Evolutionary conservation across 1,140 invertebrate genomes (phyloP), one percentile per base, ranked within the genome.

Genomic region (Anadara kagoshimensis): DNA sequence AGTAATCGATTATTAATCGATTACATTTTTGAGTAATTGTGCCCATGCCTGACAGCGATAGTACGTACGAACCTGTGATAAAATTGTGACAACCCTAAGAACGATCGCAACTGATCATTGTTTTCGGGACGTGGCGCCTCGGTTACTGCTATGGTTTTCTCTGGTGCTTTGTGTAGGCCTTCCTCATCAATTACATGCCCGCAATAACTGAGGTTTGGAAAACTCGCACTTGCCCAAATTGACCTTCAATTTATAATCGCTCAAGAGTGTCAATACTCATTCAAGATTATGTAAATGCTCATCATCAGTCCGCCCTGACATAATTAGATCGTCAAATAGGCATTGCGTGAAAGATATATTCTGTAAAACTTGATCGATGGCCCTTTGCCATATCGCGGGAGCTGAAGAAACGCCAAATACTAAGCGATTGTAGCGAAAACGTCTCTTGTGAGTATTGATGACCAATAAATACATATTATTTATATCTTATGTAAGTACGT

Each of bases 361-460:
- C 47, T 62, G 43, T 11, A 91, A n/a, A 10, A 78, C 61, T 69
- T 83, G 65, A 51, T 90, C 87, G 20, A 92, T 89, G 24, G 87
- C 80, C 63, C 84, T 47, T 73, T 92, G 88, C 73, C 91, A 92
- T 62, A 90, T 88, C 8, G 82, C 77, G 12, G 90, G 90, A 1
- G 90, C 90, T 12, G 85, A 86, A 62, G 90, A 56, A 1, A 78
- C 36, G 18, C 65, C 76, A 58, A 59, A 78, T 14, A 69, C 24
- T 10, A 75, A 8, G 1, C 66, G 63, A 16, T 75, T 78, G 26
- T 65, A 77, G 12, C 64, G 47, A 56, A 67, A 76, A 12, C 78
- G 45, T 36, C 80, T 73, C 26, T 56, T 45, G 49, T 75, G 72
- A 41, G 72, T 75, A 56, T 75, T 80, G 29, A 78, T 82, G n/a